phyloP scores from a whole-genome alignment of 2,113 vertebrate species.

The Leptobrachium ailaonicum region DNA sequence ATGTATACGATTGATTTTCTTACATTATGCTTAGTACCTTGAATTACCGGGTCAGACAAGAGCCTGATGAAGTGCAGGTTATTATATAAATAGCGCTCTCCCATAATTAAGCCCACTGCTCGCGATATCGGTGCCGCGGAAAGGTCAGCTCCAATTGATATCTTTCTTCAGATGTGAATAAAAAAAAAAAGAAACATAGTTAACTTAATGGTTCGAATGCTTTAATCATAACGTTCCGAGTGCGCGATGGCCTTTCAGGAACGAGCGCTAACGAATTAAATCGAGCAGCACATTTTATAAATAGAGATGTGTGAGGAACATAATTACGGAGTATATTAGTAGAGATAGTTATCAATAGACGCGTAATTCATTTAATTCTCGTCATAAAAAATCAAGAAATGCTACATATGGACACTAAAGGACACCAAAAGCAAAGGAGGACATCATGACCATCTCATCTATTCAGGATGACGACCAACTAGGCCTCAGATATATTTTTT shows the following conservation, averaged over 20 bases:
- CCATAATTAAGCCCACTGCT: background rate
- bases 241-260: background rate
- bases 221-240: background rate
- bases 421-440: no score
- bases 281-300: no score
- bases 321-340: no score
- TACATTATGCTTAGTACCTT: background rate
- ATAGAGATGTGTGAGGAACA: no score
- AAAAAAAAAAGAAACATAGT: background rate
- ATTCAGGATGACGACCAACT: no score
- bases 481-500: no score
- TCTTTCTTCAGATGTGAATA: background rate
- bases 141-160: background rate
- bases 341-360: no score
- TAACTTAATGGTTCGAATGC: background rate
- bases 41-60: background rate
- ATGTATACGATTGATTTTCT: background rate
- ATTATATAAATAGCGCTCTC: background rate
- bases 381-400: no score
- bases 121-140: background rate
- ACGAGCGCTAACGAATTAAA: background rate
- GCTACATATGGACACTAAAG: no score
- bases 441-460: no score
- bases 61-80: background rate
- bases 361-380: no score